Evolutionary conservation across 2,888 invertebrate genomes (phyloP).

Genomic region (Steinernema hermaphroditum): DNA sequence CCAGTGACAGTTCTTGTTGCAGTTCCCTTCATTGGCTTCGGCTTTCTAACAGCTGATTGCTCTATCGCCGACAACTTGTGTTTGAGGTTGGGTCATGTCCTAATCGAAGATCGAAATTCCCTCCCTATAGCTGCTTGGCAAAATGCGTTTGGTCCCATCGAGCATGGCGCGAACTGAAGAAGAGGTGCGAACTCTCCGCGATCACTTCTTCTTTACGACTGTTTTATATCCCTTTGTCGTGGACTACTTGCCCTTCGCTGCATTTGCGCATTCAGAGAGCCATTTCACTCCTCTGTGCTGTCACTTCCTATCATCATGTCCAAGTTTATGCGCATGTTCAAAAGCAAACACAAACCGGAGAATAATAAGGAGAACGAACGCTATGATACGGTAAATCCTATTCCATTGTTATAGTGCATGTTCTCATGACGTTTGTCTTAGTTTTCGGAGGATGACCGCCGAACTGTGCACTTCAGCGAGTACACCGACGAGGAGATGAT

Average conservation of each 20-base stretch:
- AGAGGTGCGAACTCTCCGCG: constrained; percentile 23
- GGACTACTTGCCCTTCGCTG: constrained; percentile 21
- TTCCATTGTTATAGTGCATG: background rate
- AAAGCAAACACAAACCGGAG: constrained; percentile 11
- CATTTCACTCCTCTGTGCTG: background rate
- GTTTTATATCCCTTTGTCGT: constrained; percentile 17
- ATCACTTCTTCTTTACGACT: constrained; percentile 18
- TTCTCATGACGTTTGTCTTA: background rate
- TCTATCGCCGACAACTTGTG: no score
- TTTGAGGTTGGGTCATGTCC: no score
- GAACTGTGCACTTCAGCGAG: constrained; percentile 6
- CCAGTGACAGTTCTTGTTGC: background rate
- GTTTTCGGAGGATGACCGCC: constrained; percentile 13
- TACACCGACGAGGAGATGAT: constrained; percentile 11
- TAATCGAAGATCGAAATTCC: no score
- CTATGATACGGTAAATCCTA: background rate
- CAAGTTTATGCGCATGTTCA: constrained; percentile 19
- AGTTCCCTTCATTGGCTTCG: background rate
- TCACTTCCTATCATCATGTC: background rate
- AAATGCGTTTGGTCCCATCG: no score
- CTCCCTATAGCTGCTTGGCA: no score
- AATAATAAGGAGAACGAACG: constrained; percentile 23
- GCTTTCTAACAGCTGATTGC: background rate
- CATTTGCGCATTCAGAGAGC: background rate
- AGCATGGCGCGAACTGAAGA: background rate